A percentile compares a stretch with the other conserved stretches of the same genome.
These are phyloP conservation scores for Ginglymostoma cirratum DNA, from an alignment of 2,113 vertebrate species.

Conservation along the genomic window DNA sequence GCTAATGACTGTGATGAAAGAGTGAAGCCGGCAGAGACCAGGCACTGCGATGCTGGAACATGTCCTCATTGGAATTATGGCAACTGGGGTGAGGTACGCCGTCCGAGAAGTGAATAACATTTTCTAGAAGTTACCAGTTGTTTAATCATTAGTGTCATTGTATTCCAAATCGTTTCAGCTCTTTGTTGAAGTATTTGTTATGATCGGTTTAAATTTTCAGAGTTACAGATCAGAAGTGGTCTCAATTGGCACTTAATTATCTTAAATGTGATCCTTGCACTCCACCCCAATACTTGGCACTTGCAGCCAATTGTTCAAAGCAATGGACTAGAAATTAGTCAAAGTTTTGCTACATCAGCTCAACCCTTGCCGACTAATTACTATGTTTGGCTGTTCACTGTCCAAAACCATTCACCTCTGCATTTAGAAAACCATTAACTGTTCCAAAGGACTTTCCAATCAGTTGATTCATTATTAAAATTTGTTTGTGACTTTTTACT, in stretches of 20 bases:
- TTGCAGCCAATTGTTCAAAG: neutral
- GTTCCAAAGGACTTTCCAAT: neutral
- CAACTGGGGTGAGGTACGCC: constrained; percentile 86
- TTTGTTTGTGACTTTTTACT: neutral
- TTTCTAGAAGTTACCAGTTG: neutral
- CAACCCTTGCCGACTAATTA: neutral
- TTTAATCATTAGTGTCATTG: neutral
- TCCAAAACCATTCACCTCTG: neutral
- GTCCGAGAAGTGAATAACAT: neutral
- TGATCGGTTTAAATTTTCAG: neutral
- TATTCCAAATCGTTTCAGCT: neutral
- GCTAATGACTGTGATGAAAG: constrained; percentile 68
- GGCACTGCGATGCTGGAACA: constrained; percentile 78
- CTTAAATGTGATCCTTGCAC: neutral
- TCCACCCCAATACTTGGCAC: neutral
- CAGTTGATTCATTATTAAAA: neutral
- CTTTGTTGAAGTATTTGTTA: neutral
- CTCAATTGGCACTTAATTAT: neutral
- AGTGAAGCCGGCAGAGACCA: constrained; percentile 74
- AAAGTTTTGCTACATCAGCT: neutral
- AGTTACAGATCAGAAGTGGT: neutral
- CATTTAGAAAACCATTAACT: neutral
- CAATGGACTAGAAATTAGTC: neutral
- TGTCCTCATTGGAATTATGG: constrained; percentile 89
- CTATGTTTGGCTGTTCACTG: neutral